These are phyloP conservation scores for Geothlypis trichas DNA, from an alignment of 2,113 vertebrate species.

Conservation along the genomic window DNA sequence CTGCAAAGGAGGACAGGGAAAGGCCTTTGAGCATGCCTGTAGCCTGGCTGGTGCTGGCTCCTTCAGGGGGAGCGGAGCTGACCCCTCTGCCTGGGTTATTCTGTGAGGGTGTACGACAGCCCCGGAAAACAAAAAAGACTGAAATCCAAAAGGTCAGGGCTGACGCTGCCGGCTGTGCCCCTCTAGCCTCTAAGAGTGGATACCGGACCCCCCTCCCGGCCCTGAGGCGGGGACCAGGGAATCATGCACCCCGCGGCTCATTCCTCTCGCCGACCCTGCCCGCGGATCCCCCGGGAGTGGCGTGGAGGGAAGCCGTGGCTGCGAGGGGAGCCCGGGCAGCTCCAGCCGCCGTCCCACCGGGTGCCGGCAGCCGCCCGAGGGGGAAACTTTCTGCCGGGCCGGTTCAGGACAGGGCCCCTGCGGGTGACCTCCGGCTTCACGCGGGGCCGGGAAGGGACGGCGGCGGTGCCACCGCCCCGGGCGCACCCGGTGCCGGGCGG, in stretches of 20 bases:
- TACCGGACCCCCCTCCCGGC: not conserved
- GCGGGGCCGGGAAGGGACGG: not conserved
- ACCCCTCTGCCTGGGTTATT: not conserved
- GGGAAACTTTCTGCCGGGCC: conserved; percentile 2
- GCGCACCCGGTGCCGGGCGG: not conserved
- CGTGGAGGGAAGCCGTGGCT: not conserved
- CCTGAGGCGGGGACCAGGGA: not conserved
- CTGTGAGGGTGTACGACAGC: not conserved
- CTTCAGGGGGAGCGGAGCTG: not conserved
- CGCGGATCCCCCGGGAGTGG: not conserved
- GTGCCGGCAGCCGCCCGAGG: not conserved
- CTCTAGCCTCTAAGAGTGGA: no score
- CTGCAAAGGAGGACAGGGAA: not conserved
- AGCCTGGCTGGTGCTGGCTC: not conserved
- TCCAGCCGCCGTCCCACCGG: not conserved
- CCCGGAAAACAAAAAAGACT: not conserved
- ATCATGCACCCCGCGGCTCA: not conserved
- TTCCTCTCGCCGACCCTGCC: not conserved
- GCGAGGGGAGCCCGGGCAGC: not conserved
- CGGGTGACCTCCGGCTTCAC: not conserved
- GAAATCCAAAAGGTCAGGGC: not conserved
- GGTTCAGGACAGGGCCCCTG: not conserved
- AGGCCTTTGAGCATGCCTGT: not conserved
- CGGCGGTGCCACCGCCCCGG: not conserved
- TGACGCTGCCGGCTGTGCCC: not conserved